Base-by-base conservation (phyloP, 1,140 invertebrate species). In the Cephus cinctus region DNA sequence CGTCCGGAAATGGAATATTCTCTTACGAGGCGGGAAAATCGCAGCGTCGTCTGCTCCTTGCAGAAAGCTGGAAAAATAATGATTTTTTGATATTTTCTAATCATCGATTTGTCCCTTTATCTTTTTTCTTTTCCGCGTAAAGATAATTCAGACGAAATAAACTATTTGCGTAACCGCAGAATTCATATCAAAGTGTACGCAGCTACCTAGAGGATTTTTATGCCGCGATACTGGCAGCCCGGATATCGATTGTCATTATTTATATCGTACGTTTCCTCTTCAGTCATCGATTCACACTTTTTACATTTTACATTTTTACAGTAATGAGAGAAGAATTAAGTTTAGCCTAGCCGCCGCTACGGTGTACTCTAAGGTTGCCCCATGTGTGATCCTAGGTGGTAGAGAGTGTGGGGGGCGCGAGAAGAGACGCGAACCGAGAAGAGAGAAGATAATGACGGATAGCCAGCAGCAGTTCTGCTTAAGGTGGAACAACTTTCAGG, bases 401-500 rank as follows among this genome's bases (percentile, higher is more conserved):
- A 44, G 19, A 50, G 27, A 32, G 35, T 32, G 32, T 48, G 30
- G 32, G 41, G 16, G 22, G 43, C n/a, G n/a, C n/a, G n/a, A n/a
- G n/a, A n/a, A n/a, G 25, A 27, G n/a, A 27, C 25, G 25, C 6
- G 6, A n/a, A 6, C 44, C 45, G 22, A 47, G 45, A 20, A 14
- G 59, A 57, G 18, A 31, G 15, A 52, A 67, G 59, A 71, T 65
- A 73, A 76, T 76, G 73, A 75, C 73, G 75, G 73, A 77, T 75
- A 75, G 71, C 61, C 75, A 76, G 72, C 75, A 93, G 82, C 89
- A 92, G 79, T 93, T 92, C 80, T 93, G 90, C 82, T 83, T 93
- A 75, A 85, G 89, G 81, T 94, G 90, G 90, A 92, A 92, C 82
- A 92, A 92, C 80, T 92, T 92, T 83, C 88, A 91, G 78, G 86